phyloP scores from a whole-genome alignment of 2,113 vertebrate genomes.

The Dolichotis patagonum region DNA sequence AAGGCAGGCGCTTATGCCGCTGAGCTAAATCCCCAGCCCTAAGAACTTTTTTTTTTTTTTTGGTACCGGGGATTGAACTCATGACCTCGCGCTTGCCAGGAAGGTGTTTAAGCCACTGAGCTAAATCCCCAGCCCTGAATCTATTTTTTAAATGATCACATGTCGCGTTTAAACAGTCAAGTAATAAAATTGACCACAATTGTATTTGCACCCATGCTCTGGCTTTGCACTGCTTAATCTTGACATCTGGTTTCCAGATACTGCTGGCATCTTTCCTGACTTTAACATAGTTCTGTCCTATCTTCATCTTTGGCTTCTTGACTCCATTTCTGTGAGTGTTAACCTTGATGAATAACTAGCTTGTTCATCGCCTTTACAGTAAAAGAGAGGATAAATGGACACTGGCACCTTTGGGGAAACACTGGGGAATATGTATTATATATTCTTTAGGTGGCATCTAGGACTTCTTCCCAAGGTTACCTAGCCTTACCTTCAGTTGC shows the following conservation, averaged over 20 bases:
- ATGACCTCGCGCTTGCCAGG: too few relatives aligned
- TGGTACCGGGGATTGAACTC: too few relatives aligned
- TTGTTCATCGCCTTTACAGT: background rate
- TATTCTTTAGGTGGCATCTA: background rate
- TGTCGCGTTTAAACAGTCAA: background rate
- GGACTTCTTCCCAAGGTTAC: background rate
- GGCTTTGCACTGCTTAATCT: background rate
- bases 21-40: too few relatives aligned
- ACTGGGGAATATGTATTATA: background rate
- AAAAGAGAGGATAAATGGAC: background rate
- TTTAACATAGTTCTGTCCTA: background rate
- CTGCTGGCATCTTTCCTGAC: background rate
- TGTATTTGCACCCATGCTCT: background rate
- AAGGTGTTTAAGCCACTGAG: too few relatives aligned
- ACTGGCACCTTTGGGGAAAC: background rate
- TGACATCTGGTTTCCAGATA: background rate
- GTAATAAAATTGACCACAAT: background rate
- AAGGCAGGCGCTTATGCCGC: too few relatives aligned
- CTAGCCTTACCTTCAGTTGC: background rate
- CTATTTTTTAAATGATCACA: background rate
- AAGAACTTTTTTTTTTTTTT: too few relatives aligned
- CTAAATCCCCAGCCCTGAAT: too few relatives aligned
- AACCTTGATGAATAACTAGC: background rate
- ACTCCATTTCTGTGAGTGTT: background rate
- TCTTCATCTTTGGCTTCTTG: background rate